Evolutionary conservation across 2,113 vertebrate genomes (phyloP).

Genomic region (Oncorhynchus mykiss): DNA sequence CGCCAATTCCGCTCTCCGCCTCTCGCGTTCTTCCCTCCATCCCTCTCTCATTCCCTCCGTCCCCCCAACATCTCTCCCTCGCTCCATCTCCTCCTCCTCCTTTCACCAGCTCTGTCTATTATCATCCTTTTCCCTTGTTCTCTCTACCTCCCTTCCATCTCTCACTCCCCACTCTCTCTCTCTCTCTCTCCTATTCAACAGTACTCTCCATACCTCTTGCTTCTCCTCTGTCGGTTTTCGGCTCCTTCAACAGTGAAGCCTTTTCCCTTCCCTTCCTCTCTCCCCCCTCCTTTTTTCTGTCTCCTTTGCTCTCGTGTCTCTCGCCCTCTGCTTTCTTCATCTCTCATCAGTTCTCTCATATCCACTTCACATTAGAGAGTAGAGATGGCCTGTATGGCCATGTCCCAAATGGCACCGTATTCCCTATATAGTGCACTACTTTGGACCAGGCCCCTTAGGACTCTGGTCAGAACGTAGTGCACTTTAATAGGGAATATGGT

Average conservation of each 20-base stretch:
- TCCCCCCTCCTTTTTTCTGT: constrained; percentile 35
- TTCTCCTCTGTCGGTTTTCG: background rate
- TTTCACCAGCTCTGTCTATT: too few relatives aligned
- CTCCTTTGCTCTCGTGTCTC: constrained; percentile 26
- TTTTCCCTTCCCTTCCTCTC: constrained; percentile 9
- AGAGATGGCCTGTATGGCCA: background rate
- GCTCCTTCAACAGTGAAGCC: too few relatives aligned
- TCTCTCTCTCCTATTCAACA: background rate
- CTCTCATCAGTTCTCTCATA: background rate
- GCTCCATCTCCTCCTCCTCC: constrained; percentile 1
- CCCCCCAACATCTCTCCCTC: constrained; percentile 31
- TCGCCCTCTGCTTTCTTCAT: background rate
- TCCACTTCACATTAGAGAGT: background rate
- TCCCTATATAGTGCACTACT: too few relatives aligned
- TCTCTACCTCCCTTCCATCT: constrained; percentile 12
- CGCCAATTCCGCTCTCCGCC: constrained; percentile 46
- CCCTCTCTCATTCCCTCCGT: constrained; percentile 60
- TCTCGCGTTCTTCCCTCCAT: constrained; percentile 46
- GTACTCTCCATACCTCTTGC: background rate
- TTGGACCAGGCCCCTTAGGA: too few relatives aligned
- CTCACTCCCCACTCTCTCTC: background rate
- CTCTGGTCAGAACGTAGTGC: too few relatives aligned
- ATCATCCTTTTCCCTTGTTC: constrained; percentile 5
- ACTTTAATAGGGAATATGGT: too few relatives aligned
- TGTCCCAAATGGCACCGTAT: too few relatives aligned